Evolutionary conservation across 2,888 invertebrate genomes (phyloP).

Genomic region (Pachymerium ferrugineum): DNA sequence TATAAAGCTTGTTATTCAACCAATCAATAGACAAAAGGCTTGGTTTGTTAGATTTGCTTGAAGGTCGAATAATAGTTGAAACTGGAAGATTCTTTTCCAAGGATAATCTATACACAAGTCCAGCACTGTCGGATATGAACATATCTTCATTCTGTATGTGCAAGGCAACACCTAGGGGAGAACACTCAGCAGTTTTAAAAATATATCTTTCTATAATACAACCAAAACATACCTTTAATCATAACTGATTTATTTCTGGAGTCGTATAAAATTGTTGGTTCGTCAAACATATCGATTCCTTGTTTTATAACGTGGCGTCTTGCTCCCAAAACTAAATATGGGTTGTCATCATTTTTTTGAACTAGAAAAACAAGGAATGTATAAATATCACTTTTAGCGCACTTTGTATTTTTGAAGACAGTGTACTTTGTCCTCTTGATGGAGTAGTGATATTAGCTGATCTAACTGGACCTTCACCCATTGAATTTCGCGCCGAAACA

Average conservation of each 20-base stretch:
- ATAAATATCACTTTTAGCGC: background rate
- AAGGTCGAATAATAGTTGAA: conserved; percentile 43
- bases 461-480: conserved; percentile 71
- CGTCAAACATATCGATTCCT: conserved; percentile 30
- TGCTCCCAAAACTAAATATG: conserved; percentile 64
- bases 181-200: background rate
- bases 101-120: conserved; percentile 56
- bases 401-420: background rate
- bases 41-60: conserved; percentile 44
- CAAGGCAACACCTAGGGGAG: conserved; percentile 63
- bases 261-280: conserved; percentile 29
- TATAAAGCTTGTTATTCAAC: conserved; percentile 76
- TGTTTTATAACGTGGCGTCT: conserved; percentile 52
- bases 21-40: conserved; percentile 68
- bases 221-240: conserved; percentile 33
- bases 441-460: conserved; percentile 62
- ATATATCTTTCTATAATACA: background rate
- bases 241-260: conserved; percentile 27
- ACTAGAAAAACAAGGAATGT: background rate
- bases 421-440: conserved; percentile 59
- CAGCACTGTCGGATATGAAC: conserved; percentile 69
- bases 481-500: conserved; percentile 70
- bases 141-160: conserved; percentile 64
- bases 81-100: conserved; percentile 13
- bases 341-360: conserved; percentile 48